Evolutionary conservation across 64 coral and sea anemone species (phyloP).

Genomic region (Actinia tenebrosa): DNA sequence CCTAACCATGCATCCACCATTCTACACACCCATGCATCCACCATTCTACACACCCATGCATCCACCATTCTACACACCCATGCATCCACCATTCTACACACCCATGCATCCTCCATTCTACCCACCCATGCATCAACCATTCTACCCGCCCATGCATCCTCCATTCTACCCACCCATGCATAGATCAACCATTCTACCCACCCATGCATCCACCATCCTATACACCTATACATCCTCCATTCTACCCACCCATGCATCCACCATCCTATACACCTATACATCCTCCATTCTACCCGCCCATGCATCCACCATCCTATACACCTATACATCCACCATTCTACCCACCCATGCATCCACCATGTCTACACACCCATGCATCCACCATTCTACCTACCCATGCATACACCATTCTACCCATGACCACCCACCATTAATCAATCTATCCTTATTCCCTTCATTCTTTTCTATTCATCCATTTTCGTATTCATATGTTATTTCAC

Average conservation of each 20-base stretch:
- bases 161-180: not conserved
- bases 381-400: not conserved
- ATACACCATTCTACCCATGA: not conserved
- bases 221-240: not conserved
- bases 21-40: not conserved
- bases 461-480: not conserved
- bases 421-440: not conserved
- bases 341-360: not conserved
- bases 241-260: not conserved
- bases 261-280: too few species aligned
- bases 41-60: not conserved
- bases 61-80: too few species aligned
- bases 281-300: not conserved
- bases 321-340: not conserved
- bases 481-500: not conserved
- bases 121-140: not conserved
- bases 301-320: not conserved
- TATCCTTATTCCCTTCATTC: not conserved
- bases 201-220: not conserved
- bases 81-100: too few species aligned
- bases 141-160: not conserved
- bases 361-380: not conserved
- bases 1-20: too few species aligned
- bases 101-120: not conserved
- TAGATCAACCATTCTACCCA: not conserved